Percentiles rank a stretch among this genome's conserved stretches.
Conservation (phyloP, 2,797 vertebrate genomes). For the Dendrocincla fuliginosa region DNA sequence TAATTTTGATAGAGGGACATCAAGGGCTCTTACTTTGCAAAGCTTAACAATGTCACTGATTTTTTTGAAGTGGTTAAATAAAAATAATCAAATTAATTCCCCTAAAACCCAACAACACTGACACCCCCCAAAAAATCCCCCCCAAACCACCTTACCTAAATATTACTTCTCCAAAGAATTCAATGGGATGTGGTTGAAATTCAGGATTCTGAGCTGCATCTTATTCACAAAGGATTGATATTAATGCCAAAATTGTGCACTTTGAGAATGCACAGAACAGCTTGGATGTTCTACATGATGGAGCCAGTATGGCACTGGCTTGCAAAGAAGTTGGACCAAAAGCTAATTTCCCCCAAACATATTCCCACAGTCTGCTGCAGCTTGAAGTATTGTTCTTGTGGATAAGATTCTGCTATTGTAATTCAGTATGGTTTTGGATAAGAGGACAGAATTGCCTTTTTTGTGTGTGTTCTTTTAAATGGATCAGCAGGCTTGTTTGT, state of each 20-base stretch:
- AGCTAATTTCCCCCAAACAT: neutral
- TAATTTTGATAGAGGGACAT: neutral
- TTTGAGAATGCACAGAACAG: neutral
- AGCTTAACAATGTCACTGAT: neutral
- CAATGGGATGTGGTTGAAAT: neutral
- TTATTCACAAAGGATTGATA: neutral
- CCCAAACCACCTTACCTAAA: no score
- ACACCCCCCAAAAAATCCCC: neutral
- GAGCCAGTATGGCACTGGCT: neutral
- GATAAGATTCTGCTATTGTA: neutral
- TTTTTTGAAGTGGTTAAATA: neutral
- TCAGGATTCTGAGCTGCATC: neutral
- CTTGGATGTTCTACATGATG: neutral
- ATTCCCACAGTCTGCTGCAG: neutral
- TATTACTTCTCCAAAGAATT: neutral
- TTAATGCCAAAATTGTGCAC: rapidly evolving
- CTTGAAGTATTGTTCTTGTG: neutral
- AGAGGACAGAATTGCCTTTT: neutral
- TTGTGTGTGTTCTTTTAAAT: neutral
- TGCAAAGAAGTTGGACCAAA: neutral
- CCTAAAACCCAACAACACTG: neutral
- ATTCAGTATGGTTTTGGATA: neutral
- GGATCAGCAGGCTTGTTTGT: neutral
- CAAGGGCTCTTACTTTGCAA: neutral
- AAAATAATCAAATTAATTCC: neutral